A percentile compares a stretch with the other conserved stretches of the same genome.
These are phyloP conservation scores for Caenorhabditis sp. DNA, from an alignment of 2,888 invertebrate species.

Conservation along the genomic window DNA sequence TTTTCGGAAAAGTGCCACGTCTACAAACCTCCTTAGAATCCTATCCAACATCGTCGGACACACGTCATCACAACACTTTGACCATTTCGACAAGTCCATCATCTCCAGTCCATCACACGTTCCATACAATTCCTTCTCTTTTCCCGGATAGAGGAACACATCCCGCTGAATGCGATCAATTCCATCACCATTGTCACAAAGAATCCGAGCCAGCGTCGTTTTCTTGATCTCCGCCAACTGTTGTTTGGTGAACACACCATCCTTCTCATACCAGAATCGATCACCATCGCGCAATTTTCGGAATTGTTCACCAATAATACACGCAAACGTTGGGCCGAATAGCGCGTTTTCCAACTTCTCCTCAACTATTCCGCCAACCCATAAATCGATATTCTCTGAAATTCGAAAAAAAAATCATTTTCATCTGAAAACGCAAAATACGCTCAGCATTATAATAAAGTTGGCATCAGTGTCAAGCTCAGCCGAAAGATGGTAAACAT, in stretches of 20 bases:
- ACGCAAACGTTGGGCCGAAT: constrained; percentile 90
- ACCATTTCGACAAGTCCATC: constrained; percentile 34
- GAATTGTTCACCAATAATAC: constrained; percentile 91
- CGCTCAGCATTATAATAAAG: constrained; percentile 44
- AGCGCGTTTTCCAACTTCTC: constrained; percentile 82
- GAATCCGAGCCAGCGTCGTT: constrained; percentile 81
- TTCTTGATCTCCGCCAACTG: constrained; percentile 85
- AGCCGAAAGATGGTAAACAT: constrained; percentile 52
- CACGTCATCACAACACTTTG: constrained; percentile 33
- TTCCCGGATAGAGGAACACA: constrained; percentile 34
- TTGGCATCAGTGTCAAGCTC: constrained; percentile 18
- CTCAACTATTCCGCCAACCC: constrained; percentile 94
- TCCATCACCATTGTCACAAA: constrained; percentile 93
- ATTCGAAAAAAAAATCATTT: not conserved
- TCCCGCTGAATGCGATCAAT: constrained; percentile 78
- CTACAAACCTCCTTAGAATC: constrained; percentile 30
- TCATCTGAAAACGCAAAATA: constrained; percentile 2
- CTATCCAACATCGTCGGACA: constrained; percentile 43
- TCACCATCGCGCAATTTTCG: constrained; percentile 87
- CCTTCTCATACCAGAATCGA: constrained; percentile 88
- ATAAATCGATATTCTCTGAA: constrained; percentile 86
- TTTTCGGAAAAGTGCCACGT: too few relatives aligned
- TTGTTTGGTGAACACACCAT: constrained; percentile 83
- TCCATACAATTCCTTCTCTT: constrained; percentile 23
- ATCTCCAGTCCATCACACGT: constrained; percentile 13